These are phyloP conservation scores for Hirundo rustica DNA, from an alignment of 2,797 vertebrate genomes.

Conservation along the genomic window DNA sequence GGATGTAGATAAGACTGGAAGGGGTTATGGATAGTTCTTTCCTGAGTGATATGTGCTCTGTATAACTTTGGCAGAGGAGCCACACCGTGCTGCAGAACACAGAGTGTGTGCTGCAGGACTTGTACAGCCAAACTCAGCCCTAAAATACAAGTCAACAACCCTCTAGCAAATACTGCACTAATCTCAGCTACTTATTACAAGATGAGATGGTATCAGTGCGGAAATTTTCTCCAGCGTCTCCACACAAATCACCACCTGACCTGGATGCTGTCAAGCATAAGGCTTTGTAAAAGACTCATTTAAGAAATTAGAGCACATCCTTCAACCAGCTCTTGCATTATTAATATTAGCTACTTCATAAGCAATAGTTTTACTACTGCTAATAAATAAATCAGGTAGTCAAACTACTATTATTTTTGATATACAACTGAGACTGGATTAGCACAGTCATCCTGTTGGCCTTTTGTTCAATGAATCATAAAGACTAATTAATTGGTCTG, in stretches of 20 bases:
- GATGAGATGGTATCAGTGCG: fast-evolving
- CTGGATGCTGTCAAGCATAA: neutral
- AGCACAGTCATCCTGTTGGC: neutral
- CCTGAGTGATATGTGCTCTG: neutral
- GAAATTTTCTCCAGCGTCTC: neutral
- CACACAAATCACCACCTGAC: neutral
- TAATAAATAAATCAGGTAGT: neutral
- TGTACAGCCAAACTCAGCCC: neutral
- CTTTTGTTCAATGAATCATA: neutral
- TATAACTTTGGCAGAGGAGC: neutral
- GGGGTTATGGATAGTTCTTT: neutral
- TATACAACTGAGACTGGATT: neutral
- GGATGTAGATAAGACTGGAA: neutral
- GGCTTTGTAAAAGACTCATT: neutral
- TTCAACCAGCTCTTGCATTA: neutral
- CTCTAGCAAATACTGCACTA: neutral
- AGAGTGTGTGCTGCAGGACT: too few species aligned
- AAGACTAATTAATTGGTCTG: neutral
- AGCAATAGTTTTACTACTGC: neutral
- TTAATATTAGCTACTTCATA: neutral
- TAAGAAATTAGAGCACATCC: neutral
- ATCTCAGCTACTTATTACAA: neutral
- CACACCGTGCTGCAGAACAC: fast-evolving
- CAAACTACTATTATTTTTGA: neutral
- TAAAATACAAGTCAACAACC: neutral